Conservation (phyloP, 1,140 invertebrate species). For the Babylonia areolata region DNA sequence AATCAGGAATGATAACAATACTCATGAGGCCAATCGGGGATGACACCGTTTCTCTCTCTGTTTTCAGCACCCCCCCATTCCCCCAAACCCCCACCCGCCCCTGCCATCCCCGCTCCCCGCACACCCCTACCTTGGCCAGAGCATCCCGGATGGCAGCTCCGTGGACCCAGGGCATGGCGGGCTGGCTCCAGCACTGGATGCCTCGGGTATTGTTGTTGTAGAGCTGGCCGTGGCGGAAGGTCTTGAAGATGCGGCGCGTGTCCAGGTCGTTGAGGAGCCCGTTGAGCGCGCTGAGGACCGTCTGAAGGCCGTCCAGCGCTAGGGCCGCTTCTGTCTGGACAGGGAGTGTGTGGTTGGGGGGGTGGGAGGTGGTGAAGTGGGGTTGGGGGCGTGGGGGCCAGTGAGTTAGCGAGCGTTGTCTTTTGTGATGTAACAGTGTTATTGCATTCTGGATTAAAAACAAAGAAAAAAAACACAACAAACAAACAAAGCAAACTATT, state of each 20-base stretch:
- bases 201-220: conserved; percentile 37
- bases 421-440: too few relatives aligned
- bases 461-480: too few relatives aligned
- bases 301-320: conserved; percentile 34
- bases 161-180: conserved; percentile 74
- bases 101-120: neutral
- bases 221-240: conserved; percentile 27
- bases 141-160: conserved; percentile 63
- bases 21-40: too few relatives aligned
- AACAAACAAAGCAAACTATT: too few relatives aligned
- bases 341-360: too few relatives aligned
- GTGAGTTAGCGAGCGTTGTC: too few relatives aligned
- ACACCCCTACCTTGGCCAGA: conserved; percentile 24
- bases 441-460: too few relatives aligned
- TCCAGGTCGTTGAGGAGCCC: conserved; percentile 34
- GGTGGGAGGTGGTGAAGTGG: too few relatives aligned
- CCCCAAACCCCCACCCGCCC: neutral
- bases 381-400: too few relatives aligned
- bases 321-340: conserved; percentile 49
- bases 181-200: conserved; percentile 41
- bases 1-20: too few relatives aligned
- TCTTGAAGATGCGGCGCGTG: conserved; percentile 14
- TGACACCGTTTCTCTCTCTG: too few relatives aligned
- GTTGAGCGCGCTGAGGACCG: conserved; percentile 37
- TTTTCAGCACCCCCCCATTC: neutral